Evolutionary conservation across 2,888 invertebrate species (phyloP).

Genomic region (Eupithecia exiguata): DNA sequence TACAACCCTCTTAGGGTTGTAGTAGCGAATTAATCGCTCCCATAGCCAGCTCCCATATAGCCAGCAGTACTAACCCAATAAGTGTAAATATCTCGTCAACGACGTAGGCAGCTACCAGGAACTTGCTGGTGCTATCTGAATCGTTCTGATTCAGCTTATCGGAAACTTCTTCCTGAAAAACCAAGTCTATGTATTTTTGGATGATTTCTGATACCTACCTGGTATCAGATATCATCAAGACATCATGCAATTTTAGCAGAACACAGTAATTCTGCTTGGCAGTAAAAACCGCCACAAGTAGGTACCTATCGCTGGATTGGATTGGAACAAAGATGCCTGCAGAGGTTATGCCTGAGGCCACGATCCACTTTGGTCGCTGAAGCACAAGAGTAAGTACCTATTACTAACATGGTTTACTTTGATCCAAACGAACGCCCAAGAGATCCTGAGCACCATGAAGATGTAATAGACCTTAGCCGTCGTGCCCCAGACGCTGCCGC

Average conservation of each 20-base stretch:
- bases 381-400: background rate
- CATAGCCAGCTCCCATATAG: too few species aligned
- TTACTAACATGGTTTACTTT: conserved; percentile 51
- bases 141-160: conserved; percentile 1
- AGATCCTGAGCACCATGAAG: conserved; percentile 59
- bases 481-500: conserved; percentile 64
- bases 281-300: too few species aligned
- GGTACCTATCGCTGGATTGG: too few species aligned
- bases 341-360: background rate
- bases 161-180: background rate
- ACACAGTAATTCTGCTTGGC: too few species aligned
- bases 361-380: background rate
- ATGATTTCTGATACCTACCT: too few species aligned
- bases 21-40: too few species aligned
- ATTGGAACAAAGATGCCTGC: too few species aligned
- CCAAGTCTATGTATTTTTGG: background rate
- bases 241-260: too few species aligned
- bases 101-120: conserved; percentile 56
- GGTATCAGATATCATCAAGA: too few species aligned
- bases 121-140: conserved; percentile 29
- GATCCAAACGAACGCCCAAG: conserved; percentile 63
- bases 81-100: conserved; percentile 72
- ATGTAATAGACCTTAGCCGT: conserved; percentile 66
- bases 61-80: conserved; percentile 60
- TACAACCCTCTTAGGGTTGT: too few species aligned